phyloP scores from a whole-genome alignment of 2,113 vertebrate species.

The Pionites leucogaster region DNA sequence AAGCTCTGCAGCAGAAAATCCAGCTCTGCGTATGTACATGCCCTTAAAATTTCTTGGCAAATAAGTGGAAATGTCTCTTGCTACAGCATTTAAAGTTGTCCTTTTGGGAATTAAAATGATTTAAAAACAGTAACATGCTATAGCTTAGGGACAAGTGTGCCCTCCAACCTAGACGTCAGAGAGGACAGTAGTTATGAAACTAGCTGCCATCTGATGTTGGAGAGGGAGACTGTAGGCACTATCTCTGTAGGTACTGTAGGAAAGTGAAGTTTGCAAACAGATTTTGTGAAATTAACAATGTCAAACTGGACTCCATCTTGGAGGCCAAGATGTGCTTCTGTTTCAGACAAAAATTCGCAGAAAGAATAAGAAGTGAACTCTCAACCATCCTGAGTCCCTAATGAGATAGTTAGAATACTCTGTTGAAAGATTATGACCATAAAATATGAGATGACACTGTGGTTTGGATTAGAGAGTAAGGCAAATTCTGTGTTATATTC shows the following conservation, averaged over 20 bases:
- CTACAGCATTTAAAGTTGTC: background rate
- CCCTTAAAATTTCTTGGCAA: background rate
- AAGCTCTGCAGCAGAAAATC: background rate
- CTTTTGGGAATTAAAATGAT: background rate
- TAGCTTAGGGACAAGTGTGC: background rate
- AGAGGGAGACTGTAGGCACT: background rate
- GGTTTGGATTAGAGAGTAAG: background rate
- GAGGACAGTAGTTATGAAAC: background rate
- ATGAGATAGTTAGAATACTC: background rate
- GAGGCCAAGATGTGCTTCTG: background rate
- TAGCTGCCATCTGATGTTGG: background rate
- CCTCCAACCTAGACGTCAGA: background rate
- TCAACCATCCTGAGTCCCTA: background rate
- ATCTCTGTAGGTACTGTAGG: background rate
- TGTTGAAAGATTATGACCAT: background rate
- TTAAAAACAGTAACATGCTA: background rate
- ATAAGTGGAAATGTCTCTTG: background rate
- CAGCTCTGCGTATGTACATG: background rate
- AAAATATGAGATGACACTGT: background rate
- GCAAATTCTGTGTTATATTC: background rate
- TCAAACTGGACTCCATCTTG: background rate
- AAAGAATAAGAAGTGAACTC: background rate
- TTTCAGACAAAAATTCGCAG: background rate
- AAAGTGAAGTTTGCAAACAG: background rate
- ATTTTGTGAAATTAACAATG: background rate